Base-by-base conservation (phyloP, 2,113 vertebrate genomes). In the Paraplagusia blochii region DNA sequence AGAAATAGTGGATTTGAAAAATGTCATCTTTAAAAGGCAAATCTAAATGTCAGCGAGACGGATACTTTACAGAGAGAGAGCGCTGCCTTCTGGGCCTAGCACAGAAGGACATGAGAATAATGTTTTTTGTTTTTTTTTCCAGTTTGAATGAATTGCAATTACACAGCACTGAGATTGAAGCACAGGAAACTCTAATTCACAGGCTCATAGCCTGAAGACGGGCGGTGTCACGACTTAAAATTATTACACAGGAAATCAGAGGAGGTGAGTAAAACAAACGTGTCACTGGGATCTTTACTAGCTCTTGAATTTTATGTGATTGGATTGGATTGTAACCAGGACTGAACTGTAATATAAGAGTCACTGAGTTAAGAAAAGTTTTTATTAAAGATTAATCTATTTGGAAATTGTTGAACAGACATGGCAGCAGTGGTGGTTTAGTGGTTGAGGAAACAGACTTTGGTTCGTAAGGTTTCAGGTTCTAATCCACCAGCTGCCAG, bases 21-120 rank as follows among this genome's bases (percentile, higher is more conserved):
- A 90, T 89, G 74, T 62, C 51, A 66, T 80, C 58, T 84, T 87
- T 84, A 79, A 89, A 89, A 84, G 80, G 82, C 78, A 74, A 84
- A 81, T 82, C 78, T 86, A 88, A 87, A 85, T 77, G 86, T 87
- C 88, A 86, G 82, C 48, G 80, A 88, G 85, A 85, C 72, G 58
- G 83, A 88, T 88, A 63, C 72, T 83, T 80, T 80, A 73, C 83
- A 81, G 74, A 74, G 63, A 55, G 71, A 79, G 72, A 68, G 67
- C 8, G 10, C 57, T 88, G 83, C 84, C 87, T 89, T 83, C 79
- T 86, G 84, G 88, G 87, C 70, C 57, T 59, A 62, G 77, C 76
- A 61, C 72, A 76, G 58, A 69, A 72, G 83, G 69, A 74, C 72
- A 46, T 62, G 60, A 73, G 77, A 81, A 79, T 74, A 65, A 79